Base-by-base conservation (phyloP, 2,888 invertebrate genomes). In the Zonitis immaculata region DNA sequence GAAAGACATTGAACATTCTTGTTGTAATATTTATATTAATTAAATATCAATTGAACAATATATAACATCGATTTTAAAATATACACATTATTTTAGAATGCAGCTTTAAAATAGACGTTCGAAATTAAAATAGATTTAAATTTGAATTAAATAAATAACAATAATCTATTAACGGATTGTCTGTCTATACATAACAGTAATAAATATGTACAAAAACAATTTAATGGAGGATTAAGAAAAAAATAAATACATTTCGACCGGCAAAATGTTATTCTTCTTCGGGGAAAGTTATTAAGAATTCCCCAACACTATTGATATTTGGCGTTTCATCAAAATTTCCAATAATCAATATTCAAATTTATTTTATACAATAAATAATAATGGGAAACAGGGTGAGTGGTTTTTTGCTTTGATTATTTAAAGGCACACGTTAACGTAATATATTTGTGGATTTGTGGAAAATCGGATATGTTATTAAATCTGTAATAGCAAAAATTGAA, bases 61-160 rank as follows among this genome's bases (percentile, higher is more conserved):
- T n/a, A n/a, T 48, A 56, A 46, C 51, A 49, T 49, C 46, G 18
- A 50, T 51, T 57, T 58, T 53, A 63, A 61, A 63, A 63, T 63
- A 61, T 64, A 53, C 62, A 62, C n/a, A 6, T 6, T 35, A 7
- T 54, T 60, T 65, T 64, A 65, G 63, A 65, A 65, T 63, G 56
- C 54, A 61, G 63, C 63, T 65, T 64, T 59, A 60, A 61, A 56
- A 51, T 57, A n/a, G n/a, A 22, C 25, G 27, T 55, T 56, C 54
- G 56, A 60, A 60, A 59, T 47, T 46, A 57, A 28, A 49, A 30
- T 45, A 51, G 42, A 52, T 50, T 39, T 46, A 55, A 16, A 12
- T 12, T 9, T n/a, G 3, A n/a, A 12, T 30, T 9, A 30, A n/a
- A n/a, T 30, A 16, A 16, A 35, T 35, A 16, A 54, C 45, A 50